Evolutionary conservation across 2,113 vertebrate genomes (phyloP).

Genomic region (Pardalotus punctatus): DNA sequence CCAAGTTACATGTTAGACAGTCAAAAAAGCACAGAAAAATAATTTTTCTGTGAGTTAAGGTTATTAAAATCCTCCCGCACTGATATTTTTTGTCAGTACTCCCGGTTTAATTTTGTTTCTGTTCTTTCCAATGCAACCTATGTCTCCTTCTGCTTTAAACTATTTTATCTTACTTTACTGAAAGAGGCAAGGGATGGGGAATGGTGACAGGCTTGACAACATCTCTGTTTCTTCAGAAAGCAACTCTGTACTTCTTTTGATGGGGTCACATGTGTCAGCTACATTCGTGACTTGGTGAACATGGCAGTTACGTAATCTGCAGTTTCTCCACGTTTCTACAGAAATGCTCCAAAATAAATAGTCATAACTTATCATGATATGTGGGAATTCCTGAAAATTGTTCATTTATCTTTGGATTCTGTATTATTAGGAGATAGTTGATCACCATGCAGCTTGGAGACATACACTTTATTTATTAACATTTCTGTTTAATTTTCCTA

Average conservation of each 20-base stretch:
- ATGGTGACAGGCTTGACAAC: not conserved
- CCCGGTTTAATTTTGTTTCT: not conserved
- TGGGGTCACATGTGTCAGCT: not conserved
- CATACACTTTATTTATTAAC: not conserved
- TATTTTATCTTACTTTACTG: not conserved
- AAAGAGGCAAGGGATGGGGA: not conserved
- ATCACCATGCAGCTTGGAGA: not conserved
- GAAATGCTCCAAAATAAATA: not conserved
- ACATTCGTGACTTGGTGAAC: not conserved
- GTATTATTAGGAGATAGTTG: not conserved
- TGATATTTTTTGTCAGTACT: not conserved
- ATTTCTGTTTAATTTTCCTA: not conserved
- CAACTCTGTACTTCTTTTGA: not conserved
- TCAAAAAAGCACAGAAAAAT: not conserved
- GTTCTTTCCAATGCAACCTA: not conserved
- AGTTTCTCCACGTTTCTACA: not conserved
- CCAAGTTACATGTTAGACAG: not conserved
- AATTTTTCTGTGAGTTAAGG: rapidly evolving
- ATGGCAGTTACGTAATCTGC: not conserved
- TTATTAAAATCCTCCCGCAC: not conserved
- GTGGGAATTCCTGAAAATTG: not conserved
- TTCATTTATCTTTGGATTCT: not conserved
- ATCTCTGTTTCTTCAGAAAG: not conserved
- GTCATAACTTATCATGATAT: not conserved
- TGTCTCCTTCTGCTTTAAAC: not conserved